Conservation (phyloP, 2,113 vertebrate genomes). For the Lepus europaeus region DNA sequence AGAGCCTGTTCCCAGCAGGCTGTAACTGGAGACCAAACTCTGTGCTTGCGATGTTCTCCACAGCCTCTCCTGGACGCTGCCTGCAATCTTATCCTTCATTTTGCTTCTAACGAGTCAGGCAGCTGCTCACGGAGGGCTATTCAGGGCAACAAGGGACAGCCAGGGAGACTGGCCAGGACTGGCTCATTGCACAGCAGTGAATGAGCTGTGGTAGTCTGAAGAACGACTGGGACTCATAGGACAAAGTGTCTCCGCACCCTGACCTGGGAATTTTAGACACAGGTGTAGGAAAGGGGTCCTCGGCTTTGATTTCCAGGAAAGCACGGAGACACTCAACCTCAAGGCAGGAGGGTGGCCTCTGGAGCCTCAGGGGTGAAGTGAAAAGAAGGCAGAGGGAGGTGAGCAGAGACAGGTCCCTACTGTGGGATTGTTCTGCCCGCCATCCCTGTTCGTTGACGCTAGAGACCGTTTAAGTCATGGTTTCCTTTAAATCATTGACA, state of each 20-base stretch:
- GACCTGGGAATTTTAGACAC: neutral
- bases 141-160: conserved; percentile 74
- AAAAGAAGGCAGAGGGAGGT: neutral
- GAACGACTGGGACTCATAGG: neutral
- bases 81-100: conserved; percentile 75
- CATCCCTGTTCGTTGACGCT: neutral
- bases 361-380: neutral
- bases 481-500: conserved; percentile 3
- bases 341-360: neutral
- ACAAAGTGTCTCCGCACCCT: neutral
- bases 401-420: neutral
- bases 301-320: conserved; percentile 34
- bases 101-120: conserved; percentile 72
- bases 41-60: conserved; percentile 53
- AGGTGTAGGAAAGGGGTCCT: neutral
- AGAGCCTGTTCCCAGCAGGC: conserved; percentile 10
- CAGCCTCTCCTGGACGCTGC: conserved; percentile 33
- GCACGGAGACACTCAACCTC: neutral
- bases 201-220: neutral
- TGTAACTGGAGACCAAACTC: conserved; percentile 61
- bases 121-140: conserved; percentile 74
- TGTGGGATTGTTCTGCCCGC: neutral
- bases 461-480: neutral
- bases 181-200: conserved; percentile 39
- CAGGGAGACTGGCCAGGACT: conserved; percentile 57